A percentile compares a stretch with the other conserved stretches of the same genome.
phyloP scores from a whole-genome alignment of 2,113 vertebrate species.

The Sander lucioperca region DNA sequence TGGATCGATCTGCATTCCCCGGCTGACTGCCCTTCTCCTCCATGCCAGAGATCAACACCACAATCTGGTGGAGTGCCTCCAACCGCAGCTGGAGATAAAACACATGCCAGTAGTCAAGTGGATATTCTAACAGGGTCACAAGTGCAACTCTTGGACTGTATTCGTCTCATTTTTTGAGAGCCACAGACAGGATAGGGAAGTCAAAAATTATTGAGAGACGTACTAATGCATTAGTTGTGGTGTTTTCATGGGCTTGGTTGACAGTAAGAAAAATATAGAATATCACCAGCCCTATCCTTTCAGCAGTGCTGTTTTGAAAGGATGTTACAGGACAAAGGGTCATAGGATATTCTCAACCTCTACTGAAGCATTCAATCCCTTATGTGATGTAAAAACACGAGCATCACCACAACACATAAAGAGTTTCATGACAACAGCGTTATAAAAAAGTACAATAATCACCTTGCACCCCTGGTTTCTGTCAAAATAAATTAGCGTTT shows the following conservation, averaged over 20 bases:
- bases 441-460: too few species aligned
- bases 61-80: conserved; percentile 97
- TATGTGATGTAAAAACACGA: not conserved
- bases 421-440: not conserved
- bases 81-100: conserved; percentile 88
- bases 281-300: too few species aligned
- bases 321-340: not conserved
- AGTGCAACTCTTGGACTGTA: not conserved
- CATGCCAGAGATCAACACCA: conserved; percentile 96
- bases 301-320: not conserved
- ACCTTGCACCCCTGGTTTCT: not conserved
- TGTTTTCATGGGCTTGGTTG: too few species aligned
- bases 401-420: not conserved
- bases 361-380: not conserved
- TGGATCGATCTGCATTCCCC: conserved; percentile 76
- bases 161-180: too few species aligned
- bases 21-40: conserved; percentile 93
- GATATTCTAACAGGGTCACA: not conserved
- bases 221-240: too few species aligned
- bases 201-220: too few species aligned
- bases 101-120: not conserved
- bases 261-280: too few species aligned
- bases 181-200: too few species aligned
- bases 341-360: not conserved
- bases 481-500: not conserved